These are phyloP conservation scores for Sussaba pulchella DNA, from an alignment of 2,888 invertebrate genomes.

Conservation along the genomic window DNA sequence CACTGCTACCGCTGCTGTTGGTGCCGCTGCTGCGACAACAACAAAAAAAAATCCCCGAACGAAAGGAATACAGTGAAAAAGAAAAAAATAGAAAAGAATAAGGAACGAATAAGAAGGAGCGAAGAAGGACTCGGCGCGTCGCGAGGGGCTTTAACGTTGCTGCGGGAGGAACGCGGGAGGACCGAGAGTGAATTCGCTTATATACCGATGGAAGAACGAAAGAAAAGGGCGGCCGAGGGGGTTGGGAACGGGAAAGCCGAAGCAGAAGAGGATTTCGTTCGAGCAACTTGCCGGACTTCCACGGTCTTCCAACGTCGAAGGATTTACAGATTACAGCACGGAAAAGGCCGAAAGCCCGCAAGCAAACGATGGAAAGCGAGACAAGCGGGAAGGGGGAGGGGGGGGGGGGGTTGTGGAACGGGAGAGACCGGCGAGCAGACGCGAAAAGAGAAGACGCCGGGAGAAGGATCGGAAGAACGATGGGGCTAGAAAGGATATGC, in stretches of 20 bases:
- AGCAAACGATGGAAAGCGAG: slow-evolving; percentile 53
- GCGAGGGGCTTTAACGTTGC: slow-evolving; percentile 55
- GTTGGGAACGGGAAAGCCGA: slow-evolving; percentile 56
- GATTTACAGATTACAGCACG: slow-evolving; percentile 83
- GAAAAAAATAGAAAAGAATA: slow-evolving; percentile 21
- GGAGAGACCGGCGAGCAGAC: slow-evolving; percentile 46
- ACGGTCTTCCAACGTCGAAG: slow-evolving; percentile 81
- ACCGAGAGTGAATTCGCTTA: slow-evolving; percentile 53
- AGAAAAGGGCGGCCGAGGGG: slow-evolving; percentile 3
- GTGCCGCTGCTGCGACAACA: slow-evolving; percentile 12
- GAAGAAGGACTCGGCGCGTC: slow-evolving; percentile 52
- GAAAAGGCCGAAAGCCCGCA: slow-evolving; percentile 71
- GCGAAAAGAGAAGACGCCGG: slow-evolving; percentile 36
- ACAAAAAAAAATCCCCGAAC: slow-evolving; percentile 6
- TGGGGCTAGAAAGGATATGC: slow-evolving; percentile 36
- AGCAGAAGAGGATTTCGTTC: slow-evolving; percentile 78
- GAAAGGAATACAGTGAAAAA: slow-evolving; percentile 39
- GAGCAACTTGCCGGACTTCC: slow-evolving; percentile 83
- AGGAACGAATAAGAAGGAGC: slow-evolving; percentile 43
- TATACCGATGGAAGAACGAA: slow-evolving; percentile 24
- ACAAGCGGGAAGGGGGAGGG: slow-evolving; percentile 4
- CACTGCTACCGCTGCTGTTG: neutral
- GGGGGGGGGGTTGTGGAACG: slow-evolving; percentile 31
- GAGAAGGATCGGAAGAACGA: slow-evolving; percentile 52
- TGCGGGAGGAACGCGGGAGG: slow-evolving; percentile 57